Percentiles rank a stretch among this genome's conserved stretches.
Evolutionary conservation across 64 coral and sea anemone genomes (phyloP).

Genomic region (Montipora sp.): DNA sequence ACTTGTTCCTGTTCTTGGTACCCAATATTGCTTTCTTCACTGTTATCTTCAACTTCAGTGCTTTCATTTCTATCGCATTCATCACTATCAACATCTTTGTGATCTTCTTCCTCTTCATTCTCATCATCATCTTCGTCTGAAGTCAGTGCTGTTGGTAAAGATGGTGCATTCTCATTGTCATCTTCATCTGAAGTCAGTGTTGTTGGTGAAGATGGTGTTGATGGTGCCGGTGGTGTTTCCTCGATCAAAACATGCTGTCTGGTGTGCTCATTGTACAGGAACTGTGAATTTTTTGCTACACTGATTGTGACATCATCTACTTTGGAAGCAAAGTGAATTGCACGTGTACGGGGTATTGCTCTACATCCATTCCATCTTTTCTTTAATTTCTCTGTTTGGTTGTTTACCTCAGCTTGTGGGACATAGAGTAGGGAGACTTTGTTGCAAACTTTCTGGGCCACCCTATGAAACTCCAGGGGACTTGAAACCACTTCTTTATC

Average conservation of each 20-base stretch:
- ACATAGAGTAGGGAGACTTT: background rate
- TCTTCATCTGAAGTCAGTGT: too few species aligned
- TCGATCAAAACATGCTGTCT: background rate
- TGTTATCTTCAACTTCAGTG: background rate
- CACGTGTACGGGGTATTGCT: conserved; percentile 40
- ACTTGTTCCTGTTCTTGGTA: background rate
- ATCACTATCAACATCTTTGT: conserved; percentile 1
- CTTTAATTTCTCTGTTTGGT: conserved; percentile 2
- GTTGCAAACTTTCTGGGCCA: too few species aligned
- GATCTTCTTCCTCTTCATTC: background rate
- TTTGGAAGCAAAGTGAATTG: conserved; percentile 35
- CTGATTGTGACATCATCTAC: conserved; percentile 23
- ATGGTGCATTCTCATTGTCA: too few species aligned
- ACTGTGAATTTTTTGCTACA: conserved; percentile 28
- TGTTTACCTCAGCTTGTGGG: conserved; percentile 1
- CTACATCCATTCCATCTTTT: conserved; percentile 28
- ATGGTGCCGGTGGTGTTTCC: background rate
- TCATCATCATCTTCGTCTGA: conserved; percentile 8
- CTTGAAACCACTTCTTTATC: too few species aligned
- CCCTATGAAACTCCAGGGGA: too few species aligned
- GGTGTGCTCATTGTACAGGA: background rate
- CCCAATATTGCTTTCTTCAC: background rate
- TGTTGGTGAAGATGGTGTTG: background rate
- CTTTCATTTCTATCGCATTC: background rate
- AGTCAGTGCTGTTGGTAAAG: background rate